These are phyloP conservation scores for Archips crataeganus DNA, from an alignment of 2,888 invertebrate genomes.

Conservation along the genomic window DNA sequence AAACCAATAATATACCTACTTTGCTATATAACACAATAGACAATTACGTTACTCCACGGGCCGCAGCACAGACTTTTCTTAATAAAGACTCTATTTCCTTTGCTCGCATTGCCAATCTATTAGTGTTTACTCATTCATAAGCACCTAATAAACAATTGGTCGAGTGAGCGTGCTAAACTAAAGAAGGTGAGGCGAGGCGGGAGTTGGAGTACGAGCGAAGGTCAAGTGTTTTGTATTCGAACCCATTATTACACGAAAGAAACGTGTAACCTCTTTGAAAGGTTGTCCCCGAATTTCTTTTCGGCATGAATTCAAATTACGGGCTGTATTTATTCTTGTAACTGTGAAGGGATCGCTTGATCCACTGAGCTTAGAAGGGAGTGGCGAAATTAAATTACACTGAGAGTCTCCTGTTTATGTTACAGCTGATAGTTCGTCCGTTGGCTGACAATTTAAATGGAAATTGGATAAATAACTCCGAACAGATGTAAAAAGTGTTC, in stretches of 20 bases:
- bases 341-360: slow-evolving; percentile 53
- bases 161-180: slow-evolving; percentile 14
- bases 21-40: neutral
- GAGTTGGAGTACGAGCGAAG: slow-evolving; percentile 3
- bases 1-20: too few relatives aligned
- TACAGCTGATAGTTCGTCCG: slow-evolving; percentile 8
- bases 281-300: slow-evolving; percentile 52
- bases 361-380: slow-evolving; percentile 46
- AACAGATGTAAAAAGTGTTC: neutral
- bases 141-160: slow-evolving; percentile 16
- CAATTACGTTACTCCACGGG: neutral
- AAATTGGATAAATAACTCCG: slow-evolving; percentile 5
- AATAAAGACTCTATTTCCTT: neutral
- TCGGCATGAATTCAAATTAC: slow-evolving; percentile 63
- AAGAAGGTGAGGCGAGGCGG: slow-evolving; percentile 1
- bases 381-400: slow-evolving; percentile 11
- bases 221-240: slow-evolving; percentile 17
- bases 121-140: slow-evolving; percentile 18
- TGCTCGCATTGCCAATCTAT: slow-evolving; percentile 20
- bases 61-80: neutral
- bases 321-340: slow-evolving; percentile 51
- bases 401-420: slow-evolving; percentile 7
- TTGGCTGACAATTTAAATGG: slow-evolving; percentile 9
- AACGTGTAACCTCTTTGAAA: slow-evolving; percentile 46
- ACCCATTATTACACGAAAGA: slow-evolving; percentile 10